phyloP scores from a whole-genome alignment of 1,140 invertebrate genomes.

The Sarcophaga peregrina region DNA sequence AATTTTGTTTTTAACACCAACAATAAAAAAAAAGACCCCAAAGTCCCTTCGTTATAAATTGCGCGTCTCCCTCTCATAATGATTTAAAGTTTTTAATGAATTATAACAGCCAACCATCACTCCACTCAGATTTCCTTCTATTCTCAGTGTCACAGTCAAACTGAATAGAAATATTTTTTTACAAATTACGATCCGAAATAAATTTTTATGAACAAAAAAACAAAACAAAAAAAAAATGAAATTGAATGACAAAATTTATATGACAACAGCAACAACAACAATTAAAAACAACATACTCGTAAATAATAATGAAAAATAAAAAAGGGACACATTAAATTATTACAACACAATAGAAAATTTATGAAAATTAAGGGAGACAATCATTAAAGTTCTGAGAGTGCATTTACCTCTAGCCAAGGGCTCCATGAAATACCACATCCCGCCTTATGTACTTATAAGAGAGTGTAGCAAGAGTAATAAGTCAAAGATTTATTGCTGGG shows the following conservation, averaged over 20 bases:
- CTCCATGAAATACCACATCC: neutral
- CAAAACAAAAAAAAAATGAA: neutral
- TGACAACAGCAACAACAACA: neutral
- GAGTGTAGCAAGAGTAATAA: too few relatives aligned
- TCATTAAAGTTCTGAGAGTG: constrained; percentile 25
- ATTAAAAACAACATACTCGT: neutral
- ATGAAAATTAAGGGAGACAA: neutral
- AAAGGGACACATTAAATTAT: too few relatives aligned
- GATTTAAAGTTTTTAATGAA: constrained; percentile 26
- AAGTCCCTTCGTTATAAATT: neutral
- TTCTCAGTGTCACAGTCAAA: neutral
- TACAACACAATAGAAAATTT: too few relatives aligned
- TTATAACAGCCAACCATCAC: neutral
- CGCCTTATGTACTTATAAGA: too few relatives aligned
- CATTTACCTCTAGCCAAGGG: constrained; percentile 18
- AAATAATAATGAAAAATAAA: too few relatives aligned
- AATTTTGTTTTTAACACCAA: too few relatives aligned
- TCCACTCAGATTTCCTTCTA: too few relatives aligned
- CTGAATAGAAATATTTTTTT: neutral
- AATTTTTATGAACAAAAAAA: neutral
- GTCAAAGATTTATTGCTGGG: too few relatives aligned
- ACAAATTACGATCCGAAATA: constrained; percentile 5
- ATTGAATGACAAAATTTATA: neutral
- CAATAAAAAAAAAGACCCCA: neutral
- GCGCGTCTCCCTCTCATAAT: neutral